phyloP scores from a whole-genome alignment of 1,140 invertebrate species.

The Uloborus diversus region DNA sequence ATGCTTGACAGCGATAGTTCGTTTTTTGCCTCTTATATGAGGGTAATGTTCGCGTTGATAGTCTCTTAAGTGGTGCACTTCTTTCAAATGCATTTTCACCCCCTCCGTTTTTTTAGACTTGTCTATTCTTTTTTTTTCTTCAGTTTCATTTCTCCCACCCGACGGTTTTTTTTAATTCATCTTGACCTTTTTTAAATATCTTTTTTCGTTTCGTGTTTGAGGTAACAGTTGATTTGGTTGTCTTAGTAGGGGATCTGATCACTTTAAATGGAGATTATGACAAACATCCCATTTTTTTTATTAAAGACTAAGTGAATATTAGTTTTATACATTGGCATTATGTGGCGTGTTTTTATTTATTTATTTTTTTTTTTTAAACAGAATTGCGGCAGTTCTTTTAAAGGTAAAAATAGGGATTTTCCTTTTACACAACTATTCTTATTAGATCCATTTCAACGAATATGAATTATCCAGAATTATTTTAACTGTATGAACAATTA shows the following conservation, averaged over 20 bases:
- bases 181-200: neutral
- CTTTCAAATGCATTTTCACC: conserved; percentile 55
- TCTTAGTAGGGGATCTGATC: conserved; percentile 36
- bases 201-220: conserved; percentile 37
- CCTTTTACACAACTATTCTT: neutral
- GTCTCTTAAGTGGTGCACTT: conserved; percentile 51
- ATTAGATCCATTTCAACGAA: neutral
- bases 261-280: conserved; percentile 46
- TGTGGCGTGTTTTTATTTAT: neutral
- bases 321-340: too few relatives aligned
- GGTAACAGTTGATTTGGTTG: conserved; percentile 54
- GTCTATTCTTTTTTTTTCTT: conserved; percentile 14
- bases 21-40: conserved; percentile 42
- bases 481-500: neutral
- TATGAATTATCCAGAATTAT: neutral
- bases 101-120: conserved; percentile 31
- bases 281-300: conserved; percentile 23
- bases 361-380: neutral
- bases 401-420: neutral
- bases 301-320: neutral
- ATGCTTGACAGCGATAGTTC: conserved; percentile 56
- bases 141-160: conserved; percentile 28
- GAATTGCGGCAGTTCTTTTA: too few relatives aligned
- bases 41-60: conserved; percentile 55
- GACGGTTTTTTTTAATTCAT: conserved; percentile 23